Percentiles rank a stretch among this genome's conserved stretches.
Conservation (phyloP, 2,888 invertebrate species). For the Thecocarcelia acutangulata region DNA sequence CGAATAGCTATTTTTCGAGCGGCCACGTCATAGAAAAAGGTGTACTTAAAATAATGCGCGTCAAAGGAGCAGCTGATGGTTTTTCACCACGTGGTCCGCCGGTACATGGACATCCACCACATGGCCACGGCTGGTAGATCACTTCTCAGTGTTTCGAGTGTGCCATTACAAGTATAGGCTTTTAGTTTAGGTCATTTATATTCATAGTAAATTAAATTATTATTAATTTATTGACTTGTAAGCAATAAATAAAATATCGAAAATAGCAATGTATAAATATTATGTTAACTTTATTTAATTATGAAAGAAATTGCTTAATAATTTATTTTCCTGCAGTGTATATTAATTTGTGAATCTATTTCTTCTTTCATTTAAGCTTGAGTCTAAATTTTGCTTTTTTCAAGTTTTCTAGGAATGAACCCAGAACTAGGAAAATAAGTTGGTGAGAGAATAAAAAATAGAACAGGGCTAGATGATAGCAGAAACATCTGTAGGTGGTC, state of each 20-base stretch:
- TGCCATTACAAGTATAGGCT: conserved; percentile 33
- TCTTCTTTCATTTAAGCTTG: no score
- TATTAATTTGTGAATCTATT: no score
- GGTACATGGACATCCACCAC: conserved; percentile 17
- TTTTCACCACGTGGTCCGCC: conserved; percentile 13
- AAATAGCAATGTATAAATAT: background rate
- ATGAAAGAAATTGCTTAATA: no score
- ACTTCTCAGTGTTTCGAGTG: conserved; percentile 27
- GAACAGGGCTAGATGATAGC: no score
- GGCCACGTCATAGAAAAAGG: conserved; percentile 77
- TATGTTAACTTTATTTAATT: no score
- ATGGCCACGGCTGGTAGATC: conserved; percentile 53
- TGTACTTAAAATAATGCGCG: conserved; percentile 73
- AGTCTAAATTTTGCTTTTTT: no score
- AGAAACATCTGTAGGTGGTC: no score
- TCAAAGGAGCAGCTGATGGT: conserved; percentile 30
- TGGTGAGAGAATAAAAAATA: no score
- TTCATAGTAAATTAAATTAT: conserved; percentile 53
- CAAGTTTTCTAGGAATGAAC: no score
- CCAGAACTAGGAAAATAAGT: no score
- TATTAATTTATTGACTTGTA: conserved; percentile 4
- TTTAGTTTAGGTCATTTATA: conserved; percentile 37
- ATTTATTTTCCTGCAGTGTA: no score
- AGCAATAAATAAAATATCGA: background rate
- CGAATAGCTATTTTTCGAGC: conserved; percentile 72